phyloP scores from a whole-genome alignment of 2,113 vertebrate species.

The Corythornis madagascariensis region DNA sequence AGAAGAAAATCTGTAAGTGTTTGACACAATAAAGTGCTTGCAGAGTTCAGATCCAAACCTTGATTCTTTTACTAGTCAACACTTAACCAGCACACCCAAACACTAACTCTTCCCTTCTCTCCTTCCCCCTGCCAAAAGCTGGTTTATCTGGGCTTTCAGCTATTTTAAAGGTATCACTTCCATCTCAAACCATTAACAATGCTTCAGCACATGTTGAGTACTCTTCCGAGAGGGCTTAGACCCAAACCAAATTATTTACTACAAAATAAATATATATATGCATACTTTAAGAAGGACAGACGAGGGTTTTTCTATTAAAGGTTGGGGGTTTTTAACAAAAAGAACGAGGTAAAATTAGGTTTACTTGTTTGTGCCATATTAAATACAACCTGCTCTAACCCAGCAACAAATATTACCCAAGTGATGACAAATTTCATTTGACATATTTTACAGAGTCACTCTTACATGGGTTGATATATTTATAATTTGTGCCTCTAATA shows the following conservation, averaged over 20 bases:
- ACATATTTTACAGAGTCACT: not conserved
- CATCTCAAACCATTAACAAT: conserved; percentile 1
- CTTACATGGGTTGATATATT: not conserved
- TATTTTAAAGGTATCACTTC: conserved; percentile 52
- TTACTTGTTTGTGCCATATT: not conserved
- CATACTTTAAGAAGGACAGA: conserved; percentile 1
- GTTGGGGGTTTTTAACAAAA: not conserved
- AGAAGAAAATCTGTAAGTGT: conserved; percentile 69
- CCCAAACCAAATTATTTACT: not conserved
- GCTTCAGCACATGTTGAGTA: not conserved
- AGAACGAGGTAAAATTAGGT: not conserved
- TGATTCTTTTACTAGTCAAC: not conserved
- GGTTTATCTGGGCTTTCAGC: not conserved
- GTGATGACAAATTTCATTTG: not conserved
- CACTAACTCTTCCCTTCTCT: not conserved
- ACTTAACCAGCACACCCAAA: not conserved
- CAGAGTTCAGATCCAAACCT: conserved; percentile 42
- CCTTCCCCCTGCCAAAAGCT: not conserved
- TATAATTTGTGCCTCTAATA: not conserved
- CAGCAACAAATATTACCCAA: not conserved
- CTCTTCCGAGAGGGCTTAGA: conserved; percentile 16
- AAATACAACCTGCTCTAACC: not conserved
- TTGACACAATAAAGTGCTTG: conserved; percentile 56
- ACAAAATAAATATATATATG: not conserved
- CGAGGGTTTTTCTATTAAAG: not conserved